Base-by-base conservation (phyloP, 2,113 vertebrate species). In the Talpa occidentalis region DNA sequence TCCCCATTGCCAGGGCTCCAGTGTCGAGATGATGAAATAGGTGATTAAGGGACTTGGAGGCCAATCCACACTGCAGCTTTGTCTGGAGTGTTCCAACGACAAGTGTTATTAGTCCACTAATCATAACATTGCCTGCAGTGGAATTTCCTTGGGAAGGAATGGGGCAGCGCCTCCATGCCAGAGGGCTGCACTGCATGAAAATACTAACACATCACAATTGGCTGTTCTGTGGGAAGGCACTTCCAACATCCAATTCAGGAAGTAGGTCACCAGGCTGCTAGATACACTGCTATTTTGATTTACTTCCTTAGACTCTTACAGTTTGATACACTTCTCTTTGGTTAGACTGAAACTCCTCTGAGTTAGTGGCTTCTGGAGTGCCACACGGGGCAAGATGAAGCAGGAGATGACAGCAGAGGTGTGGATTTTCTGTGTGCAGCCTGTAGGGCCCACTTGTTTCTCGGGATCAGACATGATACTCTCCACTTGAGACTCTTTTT, bases 41-140 rank as follows among this genome's bases (percentile, higher is more conserved):
- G 96, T 97, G 97, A 97, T 97, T 97, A 97, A 97, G 93, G 94
- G 89, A 96, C 95, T 97, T 97, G 97, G 97, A 97, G 97, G 66
- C 93, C 87, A 93, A 96, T 97, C 93, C 96, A 97, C 96, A 97
- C 95, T 97, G 83, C 96, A 96, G 96, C 96, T 97, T 97, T 97
- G 97, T 97, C 90, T 97, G 87, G 94, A 97, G 94, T 96, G 94
- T 96, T 97, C 97, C 96, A 97, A 84, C 7, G 42, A 97, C 97
- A 97, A 97, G 96, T 97, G 97, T 96, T 97, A 97, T 97, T 97
- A 97, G 96, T 97, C 93, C 96, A 97, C 96, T 97, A 97, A 97
- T 97, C 96, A 97, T 97, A 97, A 97, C 97, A 97, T 96, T 97
- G 97, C 96, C 95, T 97, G 91, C 93, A 94, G 96, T 97, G 97